Percentiles rank a stretch among this genome's conserved stretches.
phyloP scores from a whole-genome alignment of 2,797 vertebrate genomes.

The Oryzias dopingdopingensis region DNA sequence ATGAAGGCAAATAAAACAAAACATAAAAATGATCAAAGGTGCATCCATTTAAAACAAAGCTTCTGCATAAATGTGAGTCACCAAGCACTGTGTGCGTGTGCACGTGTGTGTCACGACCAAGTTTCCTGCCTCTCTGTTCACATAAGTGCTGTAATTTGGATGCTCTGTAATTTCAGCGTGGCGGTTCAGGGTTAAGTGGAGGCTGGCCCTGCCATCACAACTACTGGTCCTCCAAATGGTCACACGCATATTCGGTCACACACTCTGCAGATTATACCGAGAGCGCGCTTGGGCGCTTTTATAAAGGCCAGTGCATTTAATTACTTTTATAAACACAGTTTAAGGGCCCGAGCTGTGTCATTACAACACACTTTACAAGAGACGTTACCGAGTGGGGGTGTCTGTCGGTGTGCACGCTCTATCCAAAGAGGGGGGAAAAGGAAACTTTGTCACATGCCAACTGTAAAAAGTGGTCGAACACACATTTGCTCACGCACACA shows the following conservation, averaged over 20 bases:
- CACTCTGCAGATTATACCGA: conserved; percentile 44
- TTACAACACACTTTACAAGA: conserved; percentile 70
- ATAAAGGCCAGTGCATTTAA: conserved; percentile 75
- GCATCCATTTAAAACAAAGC: conserved; percentile 32
- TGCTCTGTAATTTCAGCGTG: conserved; percentile 78
- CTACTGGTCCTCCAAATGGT: conserved; percentile 57
- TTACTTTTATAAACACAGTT: conserved; percentile 78
- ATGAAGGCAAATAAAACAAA: conserved; percentile 7
- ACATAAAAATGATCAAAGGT: conserved; percentile 24
- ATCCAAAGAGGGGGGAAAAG: conserved; percentile 29
- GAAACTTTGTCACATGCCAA: conserved; percentile 52
- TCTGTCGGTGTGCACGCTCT: conserved; percentile 15
- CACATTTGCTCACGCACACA: conserved; percentile 8
- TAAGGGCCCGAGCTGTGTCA: conserved; percentile 71
- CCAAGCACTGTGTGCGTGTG: conserved; percentile 14
- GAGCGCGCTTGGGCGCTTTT: conserved; percentile 61
- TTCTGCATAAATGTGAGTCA: conserved; percentile 44
- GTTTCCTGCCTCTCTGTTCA: conserved; percentile 47
- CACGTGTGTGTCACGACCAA: conserved; percentile 30
- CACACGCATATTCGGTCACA: conserved; percentile 27
- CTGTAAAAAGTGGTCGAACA: conserved; percentile 36
- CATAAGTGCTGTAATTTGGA: conserved; percentile 77
- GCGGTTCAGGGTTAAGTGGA: conserved; percentile 79
- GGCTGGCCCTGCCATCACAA: conserved; percentile 67
- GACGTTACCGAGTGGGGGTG: conserved; percentile 29